phyloP scores from a whole-genome alignment of 2,113 vertebrate species.

The Atlantisia rogersi region DNA sequence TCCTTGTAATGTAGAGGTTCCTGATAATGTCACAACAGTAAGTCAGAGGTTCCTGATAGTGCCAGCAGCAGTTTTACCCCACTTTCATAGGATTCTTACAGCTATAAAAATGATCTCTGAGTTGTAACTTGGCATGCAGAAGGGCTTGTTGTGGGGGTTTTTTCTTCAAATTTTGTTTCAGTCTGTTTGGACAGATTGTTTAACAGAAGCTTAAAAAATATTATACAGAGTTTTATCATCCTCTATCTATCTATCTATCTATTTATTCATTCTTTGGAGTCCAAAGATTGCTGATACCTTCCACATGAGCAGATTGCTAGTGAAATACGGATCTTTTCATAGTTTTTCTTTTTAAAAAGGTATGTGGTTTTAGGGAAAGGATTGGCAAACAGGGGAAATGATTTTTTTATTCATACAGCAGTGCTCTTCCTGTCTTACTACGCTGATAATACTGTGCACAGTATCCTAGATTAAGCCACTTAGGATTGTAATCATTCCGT shows the following conservation, averaged over 20 bases:
- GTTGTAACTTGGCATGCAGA: background rate
- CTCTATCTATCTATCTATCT: background rate
- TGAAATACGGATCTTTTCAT: background rate
- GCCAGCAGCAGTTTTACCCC: slow-evolving; percentile 12
- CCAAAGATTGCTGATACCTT: background rate
- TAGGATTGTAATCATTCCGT: background rate
- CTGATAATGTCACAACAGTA: background rate
- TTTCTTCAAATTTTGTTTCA: background rate
- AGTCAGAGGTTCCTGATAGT: background rate
- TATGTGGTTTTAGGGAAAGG: background rate
- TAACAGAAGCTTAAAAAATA: background rate
- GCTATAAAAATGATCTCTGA: slow-evolving; percentile 1
- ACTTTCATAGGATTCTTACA: slow-evolving; percentile 12
- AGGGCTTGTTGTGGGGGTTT: background rate
- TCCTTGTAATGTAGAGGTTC: slow-evolving; percentile 6
- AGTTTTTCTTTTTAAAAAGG: background rate
- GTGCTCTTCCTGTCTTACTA: background rate
- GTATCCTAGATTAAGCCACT: background rate
- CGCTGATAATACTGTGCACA: background rate
- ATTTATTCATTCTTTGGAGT: background rate
- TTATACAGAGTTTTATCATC: background rate
- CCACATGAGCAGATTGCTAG: background rate
- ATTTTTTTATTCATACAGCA: background rate
- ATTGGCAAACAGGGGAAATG: background rate
- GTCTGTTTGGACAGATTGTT: background rate